These are phyloP conservation scores for Drosophila santomea DNA, from an alignment of 1,140 invertebrate species.

Conservation along the genomic window DNA sequence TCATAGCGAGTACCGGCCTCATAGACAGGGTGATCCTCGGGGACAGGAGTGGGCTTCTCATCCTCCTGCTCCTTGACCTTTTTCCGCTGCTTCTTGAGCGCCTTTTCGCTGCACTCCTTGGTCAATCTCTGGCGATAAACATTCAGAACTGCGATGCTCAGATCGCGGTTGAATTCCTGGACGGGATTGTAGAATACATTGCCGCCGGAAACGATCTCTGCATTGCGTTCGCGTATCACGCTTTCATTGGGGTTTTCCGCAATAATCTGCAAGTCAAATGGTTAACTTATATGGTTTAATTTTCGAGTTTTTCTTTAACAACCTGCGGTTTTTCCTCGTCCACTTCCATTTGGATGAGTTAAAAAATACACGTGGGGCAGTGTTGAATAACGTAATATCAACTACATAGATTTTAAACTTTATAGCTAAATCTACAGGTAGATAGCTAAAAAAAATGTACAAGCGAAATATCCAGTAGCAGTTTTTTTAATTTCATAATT, in stretches of 20 bases:
- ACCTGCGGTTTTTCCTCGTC: constrained; percentile 47
- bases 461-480: too few species aligned
- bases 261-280: not conserved
- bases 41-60: not conserved
- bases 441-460: not conserved
- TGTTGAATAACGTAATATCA: not conserved
- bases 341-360: constrained; percentile 24
- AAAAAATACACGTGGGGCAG: constrained; percentile 9
- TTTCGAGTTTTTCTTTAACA: not conserved
- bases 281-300: not conserved
- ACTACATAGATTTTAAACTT: not conserved
- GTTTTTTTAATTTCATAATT: too few species aligned
- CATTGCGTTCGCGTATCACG: constrained; percentile 71
- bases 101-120: constrained; percentile 64
- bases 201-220: constrained; percentile 79
- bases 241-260: constrained; percentile 48
- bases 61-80: constrained; percentile 27
- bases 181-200: constrained; percentile 98
- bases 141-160: constrained; percentile 90
- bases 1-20: constrained; percentile 77
- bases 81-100: constrained; percentile 58
- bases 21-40: constrained; percentile 12
- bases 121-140: constrained; percentile 86
- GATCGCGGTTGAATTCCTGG: constrained; percentile 98
- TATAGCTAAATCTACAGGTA: not conserved